These are phyloP conservation scores for Karalla daura DNA, from an alignment of 2,797 vertebrate species.

Conservation along the genomic window DNA sequence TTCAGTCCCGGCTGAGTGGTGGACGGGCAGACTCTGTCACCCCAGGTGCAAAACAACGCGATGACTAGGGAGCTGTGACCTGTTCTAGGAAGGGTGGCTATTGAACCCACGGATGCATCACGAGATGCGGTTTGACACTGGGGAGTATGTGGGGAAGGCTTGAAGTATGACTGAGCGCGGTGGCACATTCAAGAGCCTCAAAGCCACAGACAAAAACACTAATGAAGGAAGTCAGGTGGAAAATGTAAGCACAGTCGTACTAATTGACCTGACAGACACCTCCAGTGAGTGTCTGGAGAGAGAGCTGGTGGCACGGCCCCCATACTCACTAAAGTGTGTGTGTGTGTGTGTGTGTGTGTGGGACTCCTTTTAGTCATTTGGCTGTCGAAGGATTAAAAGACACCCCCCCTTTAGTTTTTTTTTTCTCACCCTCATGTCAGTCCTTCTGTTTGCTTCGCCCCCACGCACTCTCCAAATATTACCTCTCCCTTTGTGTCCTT, in stretches of 20 bases:
- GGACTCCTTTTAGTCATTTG: slow-evolving; percentile 19
- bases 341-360: slow-evolving; percentile 2
- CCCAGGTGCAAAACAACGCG: not conserved
- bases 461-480: slow-evolving; percentile 42
- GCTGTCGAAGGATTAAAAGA: slow-evolving; percentile 9
- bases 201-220: slow-evolving; percentile 63
- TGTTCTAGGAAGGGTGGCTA: slow-evolving; percentile 24
- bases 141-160: slow-evolving; percentile 8
- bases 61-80: slow-evolving; percentile 31
- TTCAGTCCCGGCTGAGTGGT: not conserved
- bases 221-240: slow-evolving; percentile 78
- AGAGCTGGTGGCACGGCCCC: slow-evolving; percentile 45
- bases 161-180: slow-evolving; percentile 31
- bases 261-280: slow-evolving; percentile 83
- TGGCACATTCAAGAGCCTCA: slow-evolving; percentile 29
- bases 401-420: not conserved
- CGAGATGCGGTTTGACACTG: slow-evolving; percentile 11
- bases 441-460: slow-evolving; percentile 8
- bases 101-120: slow-evolving; percentile 7
- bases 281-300: slow-evolving; percentile 60
- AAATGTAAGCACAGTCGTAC: slow-evolving; percentile 74
- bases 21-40: not conserved
- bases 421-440: no score
- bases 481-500: slow-evolving; percentile 30
- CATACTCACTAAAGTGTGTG: slow-evolving; percentile 4